These are phyloP conservation scores for Mesopsocus fuscifrons DNA, from an alignment of 2,888 invertebrate species.

Conservation along the genomic window DNA sequence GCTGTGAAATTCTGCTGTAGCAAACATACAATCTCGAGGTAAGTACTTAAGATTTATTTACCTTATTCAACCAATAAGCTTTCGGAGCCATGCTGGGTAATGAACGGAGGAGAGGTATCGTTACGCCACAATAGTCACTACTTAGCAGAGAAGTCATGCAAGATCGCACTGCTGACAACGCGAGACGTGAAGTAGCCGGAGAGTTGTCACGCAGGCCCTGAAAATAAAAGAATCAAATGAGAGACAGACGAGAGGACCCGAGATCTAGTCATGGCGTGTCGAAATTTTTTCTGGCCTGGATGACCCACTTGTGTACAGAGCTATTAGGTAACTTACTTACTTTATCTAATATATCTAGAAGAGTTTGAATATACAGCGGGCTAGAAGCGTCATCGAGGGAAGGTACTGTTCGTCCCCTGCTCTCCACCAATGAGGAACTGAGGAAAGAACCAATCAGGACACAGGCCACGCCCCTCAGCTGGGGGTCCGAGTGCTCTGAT, in stretches of 20 bases:
- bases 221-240: slow-evolving; percentile 18
- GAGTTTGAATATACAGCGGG: slow-evolving; percentile 27
- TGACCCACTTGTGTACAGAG: slow-evolving; percentile 9
- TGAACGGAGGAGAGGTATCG: slow-evolving; percentile 36
- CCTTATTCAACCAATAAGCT: slow-evolving; percentile 72
- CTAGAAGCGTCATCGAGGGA: slow-evolving; percentile 26
- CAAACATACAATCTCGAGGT: too few species aligned
- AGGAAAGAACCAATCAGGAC: slow-evolving; percentile 48
- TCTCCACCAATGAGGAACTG: slow-evolving; percentile 31
- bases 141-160: slow-evolving; percentile 39
- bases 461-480: slow-evolving; percentile 53
- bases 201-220: slow-evolving; percentile 56
- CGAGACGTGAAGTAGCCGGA: slow-evolving; percentile 53
- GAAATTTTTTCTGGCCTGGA: too few species aligned
- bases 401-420: slow-evolving; percentile 21
- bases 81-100: slow-evolving; percentile 45
- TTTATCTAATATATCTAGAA: slow-evolving; percentile 34
- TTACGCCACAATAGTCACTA: slow-evolving; percentile 36
- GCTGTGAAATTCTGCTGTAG: too few species aligned
- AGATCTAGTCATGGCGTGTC: too few species aligned
- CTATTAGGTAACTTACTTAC: slow-evolving; percentile 23
- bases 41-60: too few species aligned
- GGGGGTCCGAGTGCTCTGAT: slow-evolving; percentile 57
- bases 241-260: too few species aligned
- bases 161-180: slow-evolving; percentile 38